Evolutionary conservation across 2,797 vertebrate species (phyloP).

Genomic region (Dipus sagitta): DNA sequence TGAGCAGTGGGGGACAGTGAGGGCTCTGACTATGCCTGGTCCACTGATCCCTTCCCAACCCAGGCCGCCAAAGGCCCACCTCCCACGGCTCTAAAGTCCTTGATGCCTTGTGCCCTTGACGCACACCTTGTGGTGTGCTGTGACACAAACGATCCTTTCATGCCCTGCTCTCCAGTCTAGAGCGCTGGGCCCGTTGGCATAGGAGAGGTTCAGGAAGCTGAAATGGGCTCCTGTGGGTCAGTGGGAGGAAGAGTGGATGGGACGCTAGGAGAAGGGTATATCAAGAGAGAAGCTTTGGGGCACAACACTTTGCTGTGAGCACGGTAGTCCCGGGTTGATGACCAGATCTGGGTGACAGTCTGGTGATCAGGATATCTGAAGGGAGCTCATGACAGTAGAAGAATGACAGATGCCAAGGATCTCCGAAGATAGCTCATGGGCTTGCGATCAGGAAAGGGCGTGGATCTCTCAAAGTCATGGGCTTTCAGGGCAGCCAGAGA

Average conservation of each 20-base stretch:
- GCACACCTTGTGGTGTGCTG: no score
- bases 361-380: constrained; percentile 8
- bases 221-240: background rate
- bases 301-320: no score
- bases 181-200: background rate
- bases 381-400: background rate
- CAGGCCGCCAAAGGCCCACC: background rate
- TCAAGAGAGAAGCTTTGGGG: background rate
- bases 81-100: background rate
- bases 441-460: background rate
- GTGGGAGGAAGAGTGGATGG: no score
- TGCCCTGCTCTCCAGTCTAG: background rate
- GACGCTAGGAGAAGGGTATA: fast-evolving
- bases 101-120: no score
- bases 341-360: background rate
- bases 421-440: background rate
- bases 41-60: background rate
- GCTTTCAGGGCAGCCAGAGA: background rate
- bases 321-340: background rate
- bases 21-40: background rate
- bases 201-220: background rate
- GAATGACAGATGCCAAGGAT: background rate
- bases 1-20: background rate
- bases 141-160: no score
- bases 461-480: background rate